Evolutionary conservation across 2,888 invertebrate genomes (phyloP).

Genomic region (Minunthozetes semirufus): DNA sequence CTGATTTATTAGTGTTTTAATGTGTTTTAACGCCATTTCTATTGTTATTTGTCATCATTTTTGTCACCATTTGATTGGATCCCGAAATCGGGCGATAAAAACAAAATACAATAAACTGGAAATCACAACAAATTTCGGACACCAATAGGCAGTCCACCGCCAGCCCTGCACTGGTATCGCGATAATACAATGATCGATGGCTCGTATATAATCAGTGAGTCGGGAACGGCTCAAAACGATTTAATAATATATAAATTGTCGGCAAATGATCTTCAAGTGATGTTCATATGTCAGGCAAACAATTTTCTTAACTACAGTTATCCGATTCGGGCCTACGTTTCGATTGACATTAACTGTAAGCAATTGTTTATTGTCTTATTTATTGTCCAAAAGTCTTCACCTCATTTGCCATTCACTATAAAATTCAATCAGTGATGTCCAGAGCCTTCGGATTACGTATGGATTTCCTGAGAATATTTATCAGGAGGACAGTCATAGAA

Average conservation of each 20-base stretch:
- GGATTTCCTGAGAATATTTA: too few relatives aligned
- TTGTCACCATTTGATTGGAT: background rate
- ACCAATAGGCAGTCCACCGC: constrained; percentile 32
- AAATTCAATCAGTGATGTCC: background rate
- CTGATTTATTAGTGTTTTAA: background rate
- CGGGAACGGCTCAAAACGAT: constrained; percentile 31
- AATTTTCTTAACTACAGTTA: constrained; percentile 29
- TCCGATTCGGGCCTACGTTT: constrained; percentile 28
- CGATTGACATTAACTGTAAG: constrained; percentile 35
- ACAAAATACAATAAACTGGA: background rate
- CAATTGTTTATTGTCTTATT: background rate
- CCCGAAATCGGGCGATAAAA: background rate
- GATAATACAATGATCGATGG: constrained; percentile 32
- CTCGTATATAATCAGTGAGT: constrained; percentile 24
- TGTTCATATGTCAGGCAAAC: constrained; percentile 31
- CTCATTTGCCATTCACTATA: background rate
- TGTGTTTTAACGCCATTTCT: background rate
- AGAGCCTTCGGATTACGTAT: background rate
- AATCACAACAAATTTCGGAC: background rate
- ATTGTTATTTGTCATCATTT: background rate
- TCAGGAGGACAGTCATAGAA: too few relatives aligned
- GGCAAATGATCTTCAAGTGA: constrained; percentile 26
- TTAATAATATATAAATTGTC: constrained; percentile 34
- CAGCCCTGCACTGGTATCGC: constrained; percentile 32
- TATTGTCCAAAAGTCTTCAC: background rate